Evolutionary conservation across 2,797 vertebrate species (phyloP).

Genomic region (Apogon talboti): DNA sequence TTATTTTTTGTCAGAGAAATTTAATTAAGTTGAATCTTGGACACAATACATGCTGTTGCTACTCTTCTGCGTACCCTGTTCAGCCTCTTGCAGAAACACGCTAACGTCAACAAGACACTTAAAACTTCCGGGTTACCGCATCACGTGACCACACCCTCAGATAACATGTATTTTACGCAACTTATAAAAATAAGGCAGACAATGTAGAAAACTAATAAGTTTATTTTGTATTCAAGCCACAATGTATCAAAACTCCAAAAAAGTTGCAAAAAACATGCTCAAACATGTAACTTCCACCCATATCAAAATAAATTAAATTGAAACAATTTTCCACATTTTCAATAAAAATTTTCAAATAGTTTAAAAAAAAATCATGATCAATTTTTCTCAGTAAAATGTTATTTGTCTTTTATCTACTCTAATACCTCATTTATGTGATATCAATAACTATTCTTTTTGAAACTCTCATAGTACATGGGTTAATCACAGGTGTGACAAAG

Average conservation of each 20-base stretch:
- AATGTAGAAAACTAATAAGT: constrained; percentile 14
- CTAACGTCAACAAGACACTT: neutral
- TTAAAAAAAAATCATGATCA: too few species aligned
- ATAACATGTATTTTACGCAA: neutral
- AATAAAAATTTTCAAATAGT: too few species aligned
- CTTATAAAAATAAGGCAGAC: neutral
- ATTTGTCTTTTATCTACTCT: too few species aligned
- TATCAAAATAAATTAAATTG: neutral
- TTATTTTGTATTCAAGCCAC: constrained; percentile 55
- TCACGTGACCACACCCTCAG: too few species aligned
- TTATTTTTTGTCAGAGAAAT: constrained; percentile 9
- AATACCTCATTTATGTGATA: too few species aligned
- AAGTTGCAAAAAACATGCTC: constrained; percentile 8
- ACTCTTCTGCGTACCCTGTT: neutral
- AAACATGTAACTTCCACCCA: constrained; percentile 1
- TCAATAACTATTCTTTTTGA: too few species aligned
- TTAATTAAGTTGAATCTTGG: neutral
- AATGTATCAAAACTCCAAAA: constrained; percentile 38
- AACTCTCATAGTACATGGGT: neutral
- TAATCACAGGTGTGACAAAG: too few species aligned
- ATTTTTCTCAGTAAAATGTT: too few species aligned
- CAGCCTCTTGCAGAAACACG: neutral
- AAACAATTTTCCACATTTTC: neutral
- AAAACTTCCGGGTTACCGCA: too few species aligned
- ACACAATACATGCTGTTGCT: neutral